Conservation (phyloP, 1,140 invertebrate genomes). For the Cyclina sinensis region DNA sequence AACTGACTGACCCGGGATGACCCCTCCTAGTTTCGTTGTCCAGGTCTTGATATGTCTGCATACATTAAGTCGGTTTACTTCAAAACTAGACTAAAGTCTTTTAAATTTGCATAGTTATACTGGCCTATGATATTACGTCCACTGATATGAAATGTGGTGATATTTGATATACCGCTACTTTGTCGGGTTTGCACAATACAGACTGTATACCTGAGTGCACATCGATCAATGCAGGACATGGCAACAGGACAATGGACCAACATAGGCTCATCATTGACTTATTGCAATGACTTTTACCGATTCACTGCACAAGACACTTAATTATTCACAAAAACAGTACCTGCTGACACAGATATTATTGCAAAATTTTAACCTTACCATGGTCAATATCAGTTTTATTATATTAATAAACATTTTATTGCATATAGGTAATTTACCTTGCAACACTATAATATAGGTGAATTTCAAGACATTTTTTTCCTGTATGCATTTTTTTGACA, state of each 20-base stretch:
- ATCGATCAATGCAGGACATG: conserved; percentile 62
- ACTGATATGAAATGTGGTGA: conserved; percentile 48
- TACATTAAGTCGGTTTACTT: conserved; percentile 27
- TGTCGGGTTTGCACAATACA: conserved; percentile 64
- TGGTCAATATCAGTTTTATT: background rate
- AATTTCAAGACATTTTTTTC: too few species aligned
- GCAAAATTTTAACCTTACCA: background rate
- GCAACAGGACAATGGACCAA: conserved; percentile 45
- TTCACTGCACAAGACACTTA: background rate
- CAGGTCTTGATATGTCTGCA: conserved; percentile 51
- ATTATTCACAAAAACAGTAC: background rate
- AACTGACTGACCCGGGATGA: conserved; percentile 58
- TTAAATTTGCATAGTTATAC: background rate
- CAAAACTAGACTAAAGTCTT: conserved; percentile 51
- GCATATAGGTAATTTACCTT: too few species aligned
- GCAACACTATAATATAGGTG: too few species aligned
- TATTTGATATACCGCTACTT: conserved; percentile 66
- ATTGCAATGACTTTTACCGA: conserved; percentile 51
- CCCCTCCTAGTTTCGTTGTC: conserved; percentile 58
- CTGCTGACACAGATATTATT: background rate
- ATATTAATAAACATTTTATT: too few species aligned
- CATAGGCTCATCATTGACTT: conserved; percentile 39
- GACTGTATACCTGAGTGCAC: conserved; percentile 64
- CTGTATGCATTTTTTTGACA: too few species aligned
- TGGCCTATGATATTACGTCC: conserved; percentile 23